Evolutionary conservation across 92 coral and sea anemone species (phyloP), one percentile per base, ranked within the genome.

Genomic region (Phymanthus crucifer): DNA sequence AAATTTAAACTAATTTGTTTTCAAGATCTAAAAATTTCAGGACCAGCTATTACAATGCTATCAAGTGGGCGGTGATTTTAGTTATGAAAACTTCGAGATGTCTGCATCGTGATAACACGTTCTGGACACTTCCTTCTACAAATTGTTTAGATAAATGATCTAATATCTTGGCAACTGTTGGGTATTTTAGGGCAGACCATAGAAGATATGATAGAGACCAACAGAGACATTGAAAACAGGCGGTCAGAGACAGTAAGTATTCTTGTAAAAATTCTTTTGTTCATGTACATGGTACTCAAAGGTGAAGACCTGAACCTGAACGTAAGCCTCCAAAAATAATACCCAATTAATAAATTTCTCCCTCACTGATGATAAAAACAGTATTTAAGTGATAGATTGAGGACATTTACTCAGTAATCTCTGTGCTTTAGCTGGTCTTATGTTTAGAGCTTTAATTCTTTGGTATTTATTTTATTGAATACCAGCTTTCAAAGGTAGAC

Each of bases 131-230:
- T 7, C 16, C 33, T 61, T 1, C 32, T 5, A 61, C 2, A 2
- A 43, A 43, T 7, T 31, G 29, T 35, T 34, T 17, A 36, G 24
- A 35, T 70, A 32, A 10, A 31, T 72, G 1, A 38, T 73, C 26
- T 65, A n/a, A 6, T 43, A 3, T 50, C 35, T 67, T 45, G 40
- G n/a, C n/a, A n/a, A n/a, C n/a, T n/a, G n/a, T n/a, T n/a, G n/a
- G n/a, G n/a, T n/a, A n/a, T 83, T 71, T 40, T 70, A 95, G 98
- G 98, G 40, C 88, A 80, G 46, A 89, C 91, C 19, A 80, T 96
- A n/a, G 61, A 78, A 26, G 98, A 96, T 26, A 80, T 96, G 21
- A 79, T 91, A 66, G 86, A 83, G 1, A 94, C 95, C 2, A 89
- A 91, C 40, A 83, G 85, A 56, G 91, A 89, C 47, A 85, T 93